Base-by-base conservation (phyloP, 2,888 invertebrate genomes). In the Dioctria linearis region DNA sequence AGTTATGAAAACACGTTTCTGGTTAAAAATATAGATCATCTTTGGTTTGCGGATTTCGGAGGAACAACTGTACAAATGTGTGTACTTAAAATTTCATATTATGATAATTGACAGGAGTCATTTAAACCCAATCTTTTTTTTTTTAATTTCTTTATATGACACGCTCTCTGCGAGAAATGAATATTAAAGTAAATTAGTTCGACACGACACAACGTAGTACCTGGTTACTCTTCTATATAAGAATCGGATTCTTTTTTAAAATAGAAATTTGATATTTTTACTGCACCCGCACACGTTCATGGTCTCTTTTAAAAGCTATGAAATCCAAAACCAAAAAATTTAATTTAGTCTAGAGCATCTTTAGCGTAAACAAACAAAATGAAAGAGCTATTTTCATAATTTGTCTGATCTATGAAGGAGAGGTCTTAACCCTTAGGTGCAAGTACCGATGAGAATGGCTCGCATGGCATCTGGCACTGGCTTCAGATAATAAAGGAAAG, bases 381-480 rank as follows among this genome's bases (percentile, higher is more conserved):
- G 57, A 42, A 59, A 73, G 73, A 73, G 59, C 73, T 73, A 73
- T 73, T 73, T 73, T 73, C 73, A 57, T 57, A 73, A 73, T 59
- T 42, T n/a, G 59, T 43, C 59, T 57, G 59, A 73, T 73, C 73
- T 5, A 39, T n/a, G 25, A 57, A 37, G 40, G n/a, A 59, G 57
- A 59, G 57, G 59, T 59, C 73, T 73, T 73, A 73, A 73, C 73
- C 73, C 73, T 73, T 73, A 73, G 73, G 73, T 73, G 73, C 42
- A 40, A 51, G 57, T 57, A 42, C 37, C 39, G 57, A 54, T 5
- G 42, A 73, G 40, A 40, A 57, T 57, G 59, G 57, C n/a, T 42
- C 13, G 57, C 57, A 13, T 13, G 42, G 54, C 73, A 73, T 73
- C 73, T 73, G 73, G 73, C 73, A 42, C 57, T 73, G 13, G 8